Percentiles rank a stretch among this genome's conserved stretches.
Evolutionary conservation across 2,113 vertebrate genomes (phyloP).

Genomic region (Aspidoscelis tigris): DNA sequence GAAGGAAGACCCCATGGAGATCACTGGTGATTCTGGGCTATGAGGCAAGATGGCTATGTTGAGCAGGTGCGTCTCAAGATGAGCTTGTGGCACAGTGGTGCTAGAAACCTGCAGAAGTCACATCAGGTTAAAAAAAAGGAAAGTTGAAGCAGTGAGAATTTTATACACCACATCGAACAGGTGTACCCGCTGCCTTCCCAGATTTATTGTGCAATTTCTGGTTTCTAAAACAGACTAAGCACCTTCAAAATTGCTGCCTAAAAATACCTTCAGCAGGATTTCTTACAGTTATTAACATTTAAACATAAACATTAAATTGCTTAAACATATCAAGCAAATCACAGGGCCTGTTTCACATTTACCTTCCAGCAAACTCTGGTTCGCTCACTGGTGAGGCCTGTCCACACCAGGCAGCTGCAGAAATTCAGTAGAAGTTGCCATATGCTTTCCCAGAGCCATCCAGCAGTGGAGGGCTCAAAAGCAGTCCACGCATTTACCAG

Average conservation of each 20-base stretch:
- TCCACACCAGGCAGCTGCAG: too few relatives aligned
- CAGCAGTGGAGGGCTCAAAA: too few relatives aligned
- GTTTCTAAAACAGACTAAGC: neutral
- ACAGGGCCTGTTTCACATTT: too few relatives aligned
- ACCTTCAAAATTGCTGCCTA: neutral
- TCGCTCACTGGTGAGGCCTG: too few relatives aligned
- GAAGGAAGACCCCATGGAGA: conserved; percentile 82
- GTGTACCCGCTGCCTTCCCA: neutral
- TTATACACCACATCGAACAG: neutral
- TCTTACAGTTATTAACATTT: neutral
- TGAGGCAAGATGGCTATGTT: conserved; percentile 89
- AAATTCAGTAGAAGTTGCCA: too few relatives aligned
- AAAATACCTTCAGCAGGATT: neutral
- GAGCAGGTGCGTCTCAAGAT: conserved; percentile 83
- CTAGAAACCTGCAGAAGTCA: conserved; percentile 82
- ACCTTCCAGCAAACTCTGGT: too few relatives aligned
- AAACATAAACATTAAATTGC: too few relatives aligned
- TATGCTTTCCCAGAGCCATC: too few relatives aligned
- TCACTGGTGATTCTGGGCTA: conserved; percentile 76
- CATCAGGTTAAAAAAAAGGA: neutral
- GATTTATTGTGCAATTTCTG: neutral
- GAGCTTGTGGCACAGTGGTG: conserved; percentile 60
- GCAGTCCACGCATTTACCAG: too few relatives aligned
- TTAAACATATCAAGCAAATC: too few relatives aligned
- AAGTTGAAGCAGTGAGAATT: neutral